phyloP scores from a whole-genome alignment of 2,888 invertebrate species.

The Sycophila texana region DNA sequence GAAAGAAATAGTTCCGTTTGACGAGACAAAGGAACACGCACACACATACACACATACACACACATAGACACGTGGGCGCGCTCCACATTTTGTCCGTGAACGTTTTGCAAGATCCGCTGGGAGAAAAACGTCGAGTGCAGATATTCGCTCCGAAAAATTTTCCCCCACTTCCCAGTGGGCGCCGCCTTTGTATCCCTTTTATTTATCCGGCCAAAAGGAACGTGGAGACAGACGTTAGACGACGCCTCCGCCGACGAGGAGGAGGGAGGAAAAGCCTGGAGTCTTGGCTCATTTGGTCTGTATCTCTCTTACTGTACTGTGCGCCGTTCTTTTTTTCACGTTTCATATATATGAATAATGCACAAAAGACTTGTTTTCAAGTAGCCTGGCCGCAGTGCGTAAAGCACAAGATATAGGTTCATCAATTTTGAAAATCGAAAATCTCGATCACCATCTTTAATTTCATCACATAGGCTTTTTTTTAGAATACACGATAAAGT shows the following conservation, averaged over 20 bases:
- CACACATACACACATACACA: slow-evolving; percentile 5
- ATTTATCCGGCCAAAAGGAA: slow-evolving; percentile 50
- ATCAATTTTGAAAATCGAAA: too few species aligned
- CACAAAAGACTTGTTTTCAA: too few species aligned
- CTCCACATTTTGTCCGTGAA: slow-evolving; percentile 1
- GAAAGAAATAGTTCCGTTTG: slow-evolving; percentile 47
- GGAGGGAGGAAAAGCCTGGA: slow-evolving; percentile 23
- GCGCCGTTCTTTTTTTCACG: slow-evolving; percentile 30
- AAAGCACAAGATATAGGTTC: too few species aligned
- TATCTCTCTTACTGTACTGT: not conserved
- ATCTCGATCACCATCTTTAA: too few species aligned
- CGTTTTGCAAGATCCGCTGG: slow-evolving; percentile 19
- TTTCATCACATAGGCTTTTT: too few species aligned
- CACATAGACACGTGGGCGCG: not conserved
- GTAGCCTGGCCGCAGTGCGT: too few species aligned
- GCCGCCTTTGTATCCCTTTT: slow-evolving; percentile 46
- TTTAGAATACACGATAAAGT: too few species aligned
- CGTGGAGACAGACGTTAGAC: slow-evolving; percentile 46
- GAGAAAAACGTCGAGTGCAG: slow-evolving; percentile 34
- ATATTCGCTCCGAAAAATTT: slow-evolving; percentile 35
- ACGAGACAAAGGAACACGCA: slow-evolving; percentile 45
- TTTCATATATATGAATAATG: slow-evolving; percentile 18
- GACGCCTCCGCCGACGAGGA: slow-evolving; percentile 2
- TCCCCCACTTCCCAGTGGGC: not conserved
- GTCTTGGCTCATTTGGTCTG: slow-evolving; percentile 44